Base-by-base conservation (phyloP, 2,113 vertebrate species). In the Vireo altiloquus region DNA sequence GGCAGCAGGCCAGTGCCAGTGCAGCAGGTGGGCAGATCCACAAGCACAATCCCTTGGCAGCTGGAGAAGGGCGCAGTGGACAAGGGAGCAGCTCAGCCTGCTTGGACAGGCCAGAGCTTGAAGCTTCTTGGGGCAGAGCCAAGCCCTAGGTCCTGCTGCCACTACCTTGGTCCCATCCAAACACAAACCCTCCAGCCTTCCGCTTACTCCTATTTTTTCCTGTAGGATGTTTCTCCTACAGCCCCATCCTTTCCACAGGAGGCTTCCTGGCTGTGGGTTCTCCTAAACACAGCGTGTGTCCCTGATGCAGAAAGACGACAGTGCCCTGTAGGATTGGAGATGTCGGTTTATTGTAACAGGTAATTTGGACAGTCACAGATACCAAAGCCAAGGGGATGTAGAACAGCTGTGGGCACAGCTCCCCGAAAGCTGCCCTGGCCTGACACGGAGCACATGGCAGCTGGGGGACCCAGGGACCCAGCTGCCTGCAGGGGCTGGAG, bases 311-410 rank as follows among this genome's bases (percentile, higher is more conserved):
- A 82, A 86, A 96, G 49, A 95, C 0, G 0, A 80, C 76, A 81
- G 63, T 37, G 90, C 56, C 78, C 69, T 20, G 21, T 64, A 75
- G 78, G 79, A 61, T 37, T 94, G 95, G 82, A 97, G 94, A 91
- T 91, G 84, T 94, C 0, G 22, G 75, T 97, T 97, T 97, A 97
- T 97, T 97, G 5, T 94, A 95, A 95, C 79, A 91, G 94, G 65
- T 96, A 77, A 77, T 96, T 96, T 81, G 86, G 92, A 97, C 89
- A 93, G 95, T 96, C 91, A 97, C 95, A 96, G 92, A 95, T 94
- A 94, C 94, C 92, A 82, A 97, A 96, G 96, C 96, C 0, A 1
- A 85, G 61, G 86, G 85, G 92, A 83, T 66, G 80, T 85, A 91
- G 79, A 87, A 91, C 75, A 95, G 94, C 88, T 90, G 93, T 94